Conservation (phyloP, 2,888 invertebrate species). For the Ernsta delagoae region DNA sequence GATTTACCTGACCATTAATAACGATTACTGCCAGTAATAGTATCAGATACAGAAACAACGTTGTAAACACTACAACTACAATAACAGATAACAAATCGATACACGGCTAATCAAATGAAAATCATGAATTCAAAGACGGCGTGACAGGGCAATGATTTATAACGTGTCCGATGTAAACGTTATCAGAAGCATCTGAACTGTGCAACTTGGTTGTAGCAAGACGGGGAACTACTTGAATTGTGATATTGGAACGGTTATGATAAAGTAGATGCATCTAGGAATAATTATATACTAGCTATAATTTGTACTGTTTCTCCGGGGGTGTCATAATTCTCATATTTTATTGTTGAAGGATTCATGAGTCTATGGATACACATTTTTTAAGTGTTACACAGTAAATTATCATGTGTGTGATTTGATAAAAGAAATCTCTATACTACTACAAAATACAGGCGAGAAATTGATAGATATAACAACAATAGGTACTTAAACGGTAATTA, state of each 20-base stretch:
- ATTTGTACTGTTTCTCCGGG: not conserved
- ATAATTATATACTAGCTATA: not conserved
- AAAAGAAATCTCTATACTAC: too few relatives aligned
- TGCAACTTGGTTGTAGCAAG: constrained; percentile 11
- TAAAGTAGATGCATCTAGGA: not conserved
- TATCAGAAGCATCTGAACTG: constrained; percentile 12
- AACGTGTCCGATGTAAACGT: constrained; percentile 45
- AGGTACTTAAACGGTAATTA: too few relatives aligned
- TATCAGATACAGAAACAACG: constrained; percentile 20
- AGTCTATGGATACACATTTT: too few relatives aligned
- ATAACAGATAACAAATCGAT: constrained; percentile 43
- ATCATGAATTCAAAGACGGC: constrained; percentile 53
- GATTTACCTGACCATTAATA: constrained; percentile 9
- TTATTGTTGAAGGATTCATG: too few relatives aligned
- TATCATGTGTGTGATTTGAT: too few relatives aligned
- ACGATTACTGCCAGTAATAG: constrained; percentile 5
- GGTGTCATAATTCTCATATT: too few relatives aligned
- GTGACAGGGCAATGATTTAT: constrained; percentile 64
- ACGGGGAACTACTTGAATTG: not conserved
- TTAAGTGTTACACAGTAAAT: too few relatives aligned
- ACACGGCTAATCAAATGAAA: constrained; percentile 52
- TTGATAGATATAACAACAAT: too few relatives aligned
- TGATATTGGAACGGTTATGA: not conserved
- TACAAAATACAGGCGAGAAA: too few relatives aligned
- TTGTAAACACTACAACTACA: constrained; percentile 10